Evolutionary conservation across 2,113 vertebrate genomes (phyloP), one percentile per base, ranked within the genome.

Genomic region (Pagrus major): DNA sequence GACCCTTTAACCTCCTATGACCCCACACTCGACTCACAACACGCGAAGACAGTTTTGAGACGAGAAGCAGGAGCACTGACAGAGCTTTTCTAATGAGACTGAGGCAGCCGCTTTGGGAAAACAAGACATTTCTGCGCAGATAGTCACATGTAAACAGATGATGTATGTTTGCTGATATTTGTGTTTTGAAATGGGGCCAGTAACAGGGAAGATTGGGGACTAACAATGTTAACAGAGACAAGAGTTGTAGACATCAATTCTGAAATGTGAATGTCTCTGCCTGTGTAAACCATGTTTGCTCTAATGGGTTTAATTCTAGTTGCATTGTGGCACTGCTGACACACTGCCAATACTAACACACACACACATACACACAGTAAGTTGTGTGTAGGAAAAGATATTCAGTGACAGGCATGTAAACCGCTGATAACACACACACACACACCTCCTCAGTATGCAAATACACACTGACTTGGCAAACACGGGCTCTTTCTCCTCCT

Each of bases 381-480:
- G 56, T 25, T 46, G 71, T 37, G 74, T 60, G 65, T 58, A 39
- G n/a, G 56, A 21, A 66, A 72, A 78, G 64, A 61, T 76, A 63
- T 74, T 83, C 65, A 55, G 52, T 85, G 71, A 88, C 65, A 70
- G 69, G 72, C 75, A 66, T 87, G 77, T 58, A 61, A 54, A 78
- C 55, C 59, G 31, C 84, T 74, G 81, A 88, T 86, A 83, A 70
- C 79, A 80, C 83, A 23, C 56, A 60, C 58, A 37, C 60, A 65
- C 74, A 67, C 56, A 63, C 52, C 46, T 71, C 35, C n/a, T 63
- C 69, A 46, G 63, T 78, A 78, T 81, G 80, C 81, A 87, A 81
- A 87, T 66, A 78, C 64, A 80, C 59, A 74, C 15, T 6, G 66
- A 65, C 80, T 80, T 83, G 79, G 81, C 78, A 84, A 83, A 85